phyloP scores from a whole-genome alignment of 2,113 vertebrate genomes.

The Gyps fulvus region DNA sequence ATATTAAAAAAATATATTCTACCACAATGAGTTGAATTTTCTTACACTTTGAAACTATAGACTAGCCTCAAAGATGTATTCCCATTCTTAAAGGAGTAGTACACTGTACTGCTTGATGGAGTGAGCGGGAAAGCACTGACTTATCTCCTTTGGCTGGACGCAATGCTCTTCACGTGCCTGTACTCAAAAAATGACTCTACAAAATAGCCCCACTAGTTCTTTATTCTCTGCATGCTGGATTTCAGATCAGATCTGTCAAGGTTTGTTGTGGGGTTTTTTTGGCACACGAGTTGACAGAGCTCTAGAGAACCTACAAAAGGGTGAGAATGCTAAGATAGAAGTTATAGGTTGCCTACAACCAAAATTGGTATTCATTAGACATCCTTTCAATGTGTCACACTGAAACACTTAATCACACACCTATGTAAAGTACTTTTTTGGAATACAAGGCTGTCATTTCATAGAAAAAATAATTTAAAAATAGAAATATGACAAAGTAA shows the following conservation, averaged over 20 bases:
- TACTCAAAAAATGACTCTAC: neutral
- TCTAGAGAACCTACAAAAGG: neutral
- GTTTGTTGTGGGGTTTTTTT: neutral
- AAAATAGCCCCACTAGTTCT: neutral
- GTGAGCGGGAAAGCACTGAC: neutral
- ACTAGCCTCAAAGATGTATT: neutral
- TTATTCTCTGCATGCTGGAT: neutral
- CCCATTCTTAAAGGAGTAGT: neutral
- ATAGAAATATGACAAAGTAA: neutral
- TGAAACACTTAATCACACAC: neutral
- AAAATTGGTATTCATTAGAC: neutral
- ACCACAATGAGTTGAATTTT: neutral
- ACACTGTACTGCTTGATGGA: neutral
- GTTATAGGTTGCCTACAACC: neutral
- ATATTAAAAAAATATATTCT: neutral
- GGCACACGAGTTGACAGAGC: neutral
- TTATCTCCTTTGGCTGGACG: neutral
- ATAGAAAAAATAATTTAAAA: neutral
- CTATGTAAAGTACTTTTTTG: neutral
- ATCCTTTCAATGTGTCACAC: neutral
- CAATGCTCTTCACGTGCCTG: neutral
- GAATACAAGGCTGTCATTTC: neutral
- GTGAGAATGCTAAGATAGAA: neutral
- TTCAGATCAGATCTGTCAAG: neutral
- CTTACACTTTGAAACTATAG: neutral